Evolutionary conservation across 2,888 invertebrate genomes (phyloP), one percentile per base, ranked within the genome.

Genomic region (Tetragnatha montana): DNA sequence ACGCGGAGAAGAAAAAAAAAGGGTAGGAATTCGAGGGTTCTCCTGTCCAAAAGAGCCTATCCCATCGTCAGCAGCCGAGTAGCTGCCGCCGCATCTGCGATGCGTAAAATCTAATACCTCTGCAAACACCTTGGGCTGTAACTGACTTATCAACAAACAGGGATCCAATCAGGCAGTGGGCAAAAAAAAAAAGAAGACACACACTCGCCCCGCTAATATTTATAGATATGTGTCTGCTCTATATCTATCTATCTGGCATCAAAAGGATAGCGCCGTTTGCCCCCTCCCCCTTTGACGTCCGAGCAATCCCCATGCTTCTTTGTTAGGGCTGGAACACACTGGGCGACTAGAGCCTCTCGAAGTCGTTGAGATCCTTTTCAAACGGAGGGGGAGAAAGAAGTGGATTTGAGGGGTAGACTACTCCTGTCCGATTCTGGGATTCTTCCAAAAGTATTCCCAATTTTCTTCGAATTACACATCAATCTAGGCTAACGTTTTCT

Each of bases 111-210:
- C 74, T 75, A 74, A 83, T 83, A 60, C 83, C 68, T 74, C 35
- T 51, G 83, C 83, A 83, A 83, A 83, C 75, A 83, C 68, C 74
- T 35, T 35, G n/a, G 75, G 83, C 74, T 75, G 83, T 68, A 83
- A 75, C 35, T 83, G 83, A 83, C 83, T 83, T 83, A 83, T 75
- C 74, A 81, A 75, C 73, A 71, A 19, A 80, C 71, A 81, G 50
- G 21, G 21, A 81, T 70, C 73, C 81, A 81, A 80, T 81, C 81
- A 73, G 22, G n/a, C 73, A 22, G 60, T 8, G 51, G 73, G 17
- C 71, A 81, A 81, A 81, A 73, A 68, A 71, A 17, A 47, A 4
- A 4, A n/a, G 47, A 49, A 69, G 47, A 80, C 68, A 70, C 47
- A 80, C 47, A 60, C 17, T 8, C 51, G 47, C 73, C 73, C 22